Conservation (phyloP, 2,113 vertebrate species). For the Triplophysa siluroides region DNA sequence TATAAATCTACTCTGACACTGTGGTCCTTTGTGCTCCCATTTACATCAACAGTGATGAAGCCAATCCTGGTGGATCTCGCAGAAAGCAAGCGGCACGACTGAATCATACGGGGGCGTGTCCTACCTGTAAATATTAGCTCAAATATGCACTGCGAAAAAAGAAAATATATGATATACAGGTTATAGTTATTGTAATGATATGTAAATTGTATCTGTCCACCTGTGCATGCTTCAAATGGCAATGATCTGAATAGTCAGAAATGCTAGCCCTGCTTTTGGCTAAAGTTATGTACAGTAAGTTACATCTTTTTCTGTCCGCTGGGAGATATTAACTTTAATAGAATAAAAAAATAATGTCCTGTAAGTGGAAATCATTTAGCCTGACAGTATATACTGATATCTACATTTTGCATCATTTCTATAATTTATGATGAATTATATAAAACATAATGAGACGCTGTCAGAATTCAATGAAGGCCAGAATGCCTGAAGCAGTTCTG, state of each 20-base stretch:
- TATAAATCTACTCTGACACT: slow-evolving; percentile 45
- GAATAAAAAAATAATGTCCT: not conserved
- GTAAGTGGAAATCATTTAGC: not conserved
- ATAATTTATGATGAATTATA: slow-evolving; percentile 3
- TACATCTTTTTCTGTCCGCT: too few species aligned
- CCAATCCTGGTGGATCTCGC: not conserved
- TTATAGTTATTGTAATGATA: slow-evolving; percentile 5
- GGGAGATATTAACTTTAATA: not conserved
- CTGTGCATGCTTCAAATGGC: not conserved
- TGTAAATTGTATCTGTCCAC: not conserved
- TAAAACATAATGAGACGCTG: slow-evolving; percentile 2
- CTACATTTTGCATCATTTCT: not conserved
- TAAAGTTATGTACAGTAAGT: too few species aligned
- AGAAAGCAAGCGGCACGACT: not conserved
- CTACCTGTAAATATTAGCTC: too few species aligned
- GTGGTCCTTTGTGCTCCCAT: slow-evolving; percentile 19
- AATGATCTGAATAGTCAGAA: not conserved
- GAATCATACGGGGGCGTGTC: not conserved
- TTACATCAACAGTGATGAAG: slow-evolving; percentile 40
- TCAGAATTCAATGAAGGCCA: slow-evolving; percentile 4
- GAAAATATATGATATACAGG: not conserved
- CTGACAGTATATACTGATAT: not conserved
- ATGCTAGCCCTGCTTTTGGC: not conserved
- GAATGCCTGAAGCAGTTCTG: not conserved
- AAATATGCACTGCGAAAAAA: not conserved